Percentiles rank a stretch among this genome's conserved stretches.
Conservation (phyloP, 1,140 invertebrate genomes). For the Diuraphis noxia region DNA sequence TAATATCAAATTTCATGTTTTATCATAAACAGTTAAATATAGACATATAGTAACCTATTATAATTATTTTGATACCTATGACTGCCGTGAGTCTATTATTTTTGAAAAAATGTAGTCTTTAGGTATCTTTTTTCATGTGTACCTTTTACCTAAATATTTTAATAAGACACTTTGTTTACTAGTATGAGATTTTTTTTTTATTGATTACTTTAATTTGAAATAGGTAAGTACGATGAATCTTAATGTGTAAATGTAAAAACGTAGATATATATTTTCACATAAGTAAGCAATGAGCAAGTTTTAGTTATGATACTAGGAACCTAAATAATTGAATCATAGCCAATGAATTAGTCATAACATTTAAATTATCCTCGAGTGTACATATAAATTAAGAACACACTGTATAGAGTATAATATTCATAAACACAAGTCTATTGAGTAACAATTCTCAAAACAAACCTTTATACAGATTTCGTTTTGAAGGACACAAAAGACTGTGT, state of each 20-base stretch:
- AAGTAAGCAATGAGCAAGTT: background rate
- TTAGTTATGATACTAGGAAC: background rate
- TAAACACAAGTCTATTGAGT: background rate
- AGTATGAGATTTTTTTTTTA: background rate
- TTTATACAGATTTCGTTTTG: constrained; percentile 8
- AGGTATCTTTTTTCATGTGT: background rate
- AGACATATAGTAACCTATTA: background rate
- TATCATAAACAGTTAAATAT: background rate
- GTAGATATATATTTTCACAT: background rate
- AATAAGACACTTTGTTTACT: background rate
- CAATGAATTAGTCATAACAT: constrained; percentile 8
- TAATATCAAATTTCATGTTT: background rate
- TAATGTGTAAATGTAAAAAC: background rate
- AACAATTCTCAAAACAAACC: constrained; percentile 10
- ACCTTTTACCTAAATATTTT: background rate
- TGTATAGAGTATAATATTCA: background rate
- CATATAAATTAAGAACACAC: background rate
- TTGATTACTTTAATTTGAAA: background rate
- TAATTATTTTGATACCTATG: background rate
- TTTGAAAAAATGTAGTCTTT: background rate
- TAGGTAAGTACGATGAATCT: background rate
- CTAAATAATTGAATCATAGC: constrained; percentile 9
- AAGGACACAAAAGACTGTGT: background rate
- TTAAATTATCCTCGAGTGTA: background rate
- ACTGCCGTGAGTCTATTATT: no score